phyloP scores from a whole-genome alignment of 2,113 vertebrate species.

The Malurus elegans region DNA sequence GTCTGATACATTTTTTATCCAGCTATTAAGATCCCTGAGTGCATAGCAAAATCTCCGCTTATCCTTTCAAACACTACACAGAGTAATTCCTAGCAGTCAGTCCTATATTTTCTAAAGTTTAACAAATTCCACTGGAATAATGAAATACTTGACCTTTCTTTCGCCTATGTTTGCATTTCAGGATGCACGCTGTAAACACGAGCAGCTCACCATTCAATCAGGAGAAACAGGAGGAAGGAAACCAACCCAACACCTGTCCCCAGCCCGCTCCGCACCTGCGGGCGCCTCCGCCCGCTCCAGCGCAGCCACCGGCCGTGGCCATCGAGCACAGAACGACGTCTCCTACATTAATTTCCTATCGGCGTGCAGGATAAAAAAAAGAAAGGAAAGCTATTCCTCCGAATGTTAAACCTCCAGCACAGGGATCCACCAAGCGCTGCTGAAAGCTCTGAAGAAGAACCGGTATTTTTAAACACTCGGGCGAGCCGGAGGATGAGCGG shows the following conservation, averaged over 20 bases:
- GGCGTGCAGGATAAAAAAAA: no score
- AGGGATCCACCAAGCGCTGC: neutral
- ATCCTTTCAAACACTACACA: neutral
- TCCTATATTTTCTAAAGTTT: neutral
- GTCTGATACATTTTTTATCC: neutral
- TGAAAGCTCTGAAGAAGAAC: neutral
- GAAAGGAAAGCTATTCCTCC: neutral
- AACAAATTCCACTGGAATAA: neutral
- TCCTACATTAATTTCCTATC: accelerated
- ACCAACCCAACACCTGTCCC: neutral
- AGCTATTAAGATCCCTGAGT: no score
- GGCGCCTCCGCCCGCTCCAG: neutral
- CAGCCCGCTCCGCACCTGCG: neutral
- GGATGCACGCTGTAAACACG: neutral
- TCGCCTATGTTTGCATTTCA: neutral
- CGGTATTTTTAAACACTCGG: neutral
- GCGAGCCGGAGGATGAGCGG: neutral
- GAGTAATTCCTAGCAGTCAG: neutral
- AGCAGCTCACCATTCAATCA: no score
- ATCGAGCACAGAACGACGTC: accelerated
- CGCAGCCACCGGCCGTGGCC: neutral
- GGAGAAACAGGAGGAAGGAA: neutral
- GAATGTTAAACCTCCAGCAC: accelerated
- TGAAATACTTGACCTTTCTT: neutral
- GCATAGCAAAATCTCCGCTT: neutral